A percentile compares a stretch with the other conserved stretches of the same genome.
Evolutionary conservation across 2,797 vertebrate species (phyloP).

Genomic region (Gadopsis bispinosus): DNA sequence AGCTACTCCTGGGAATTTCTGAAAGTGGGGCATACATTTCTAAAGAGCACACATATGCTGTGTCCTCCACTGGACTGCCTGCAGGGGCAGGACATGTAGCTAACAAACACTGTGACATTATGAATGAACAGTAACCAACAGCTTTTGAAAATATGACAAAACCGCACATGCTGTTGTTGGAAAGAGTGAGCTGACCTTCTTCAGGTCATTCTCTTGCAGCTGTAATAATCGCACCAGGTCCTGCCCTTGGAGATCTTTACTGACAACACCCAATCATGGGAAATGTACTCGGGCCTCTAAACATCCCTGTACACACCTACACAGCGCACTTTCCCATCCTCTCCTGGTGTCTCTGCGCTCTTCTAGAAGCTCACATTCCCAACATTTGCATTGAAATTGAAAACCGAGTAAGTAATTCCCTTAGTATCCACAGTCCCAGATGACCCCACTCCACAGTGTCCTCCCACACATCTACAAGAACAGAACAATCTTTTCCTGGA

Average conservation of each 20-base stretch:
- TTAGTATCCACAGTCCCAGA: slow-evolving; percentile 71
- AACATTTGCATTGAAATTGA: slow-evolving; percentile 85
- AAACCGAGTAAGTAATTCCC: slow-evolving; percentile 77
- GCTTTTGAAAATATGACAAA: slow-evolving; percentile 32
- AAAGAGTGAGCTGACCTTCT: slow-evolving; percentile 48
- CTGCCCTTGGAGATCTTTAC: slow-evolving; percentile 44
- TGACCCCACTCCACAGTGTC: slow-evolving; percentile 75
- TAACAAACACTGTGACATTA: slow-evolving; percentile 32
- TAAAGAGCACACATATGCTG: slow-evolving; percentile 34
- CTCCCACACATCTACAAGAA: slow-evolving; percentile 76
- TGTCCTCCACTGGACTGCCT: slow-evolving; percentile 21
- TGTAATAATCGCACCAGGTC: slow-evolving; percentile 52
- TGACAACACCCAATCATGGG: slow-evolving; percentile 50
- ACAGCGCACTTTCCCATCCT: slow-evolving; percentile 30
- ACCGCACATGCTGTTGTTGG: slow-evolving; percentile 15
- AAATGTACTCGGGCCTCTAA: slow-evolving; percentile 41
- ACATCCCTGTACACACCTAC: slow-evolving; percentile 35
- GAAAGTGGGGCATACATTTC: slow-evolving; percentile 56
- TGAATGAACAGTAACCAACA: slow-evolving; percentile 36
- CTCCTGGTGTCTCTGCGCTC: slow-evolving; percentile 47
- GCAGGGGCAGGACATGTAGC: slow-evolving; percentile 18
- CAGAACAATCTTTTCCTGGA: slow-evolving; percentile 75
- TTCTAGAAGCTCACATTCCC: slow-evolving; percentile 71
- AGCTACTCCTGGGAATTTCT: slow-evolving; percentile 67
- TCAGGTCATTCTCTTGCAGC: slow-evolving; percentile 42